Evolutionary conservation across 30 jellyfish, hydroid and myxozoan species (phyloP).

Genomic region (Turritopsis dohrnii): DNA sequence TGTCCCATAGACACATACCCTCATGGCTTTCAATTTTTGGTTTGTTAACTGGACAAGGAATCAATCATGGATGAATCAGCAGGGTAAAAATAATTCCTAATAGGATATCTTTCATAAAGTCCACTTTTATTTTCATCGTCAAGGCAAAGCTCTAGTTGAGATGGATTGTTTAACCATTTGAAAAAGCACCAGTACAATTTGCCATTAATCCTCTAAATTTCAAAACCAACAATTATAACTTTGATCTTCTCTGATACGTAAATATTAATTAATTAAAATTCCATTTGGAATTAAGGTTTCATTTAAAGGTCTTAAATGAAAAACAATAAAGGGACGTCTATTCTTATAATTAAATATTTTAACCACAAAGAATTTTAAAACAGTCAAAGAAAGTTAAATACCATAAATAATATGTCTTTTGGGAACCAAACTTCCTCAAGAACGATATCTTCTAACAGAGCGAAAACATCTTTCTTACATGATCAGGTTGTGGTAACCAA

Average conservation of each 20-base stretch:
- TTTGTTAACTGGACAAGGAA: slow-evolving; percentile 78
- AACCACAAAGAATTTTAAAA: background rate
- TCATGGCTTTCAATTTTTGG: slow-evolving; percentile 72
- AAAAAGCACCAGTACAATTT: slow-evolving; percentile 55
- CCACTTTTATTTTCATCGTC: slow-evolving; percentile 55
- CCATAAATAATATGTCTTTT: slow-evolving; percentile 65
- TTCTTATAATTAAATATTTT: no score
- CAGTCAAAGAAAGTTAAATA: background rate
- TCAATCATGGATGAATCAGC: slow-evolving; percentile 71
- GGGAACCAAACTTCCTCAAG: slow-evolving; percentile 67
- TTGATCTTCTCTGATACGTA: background rate
- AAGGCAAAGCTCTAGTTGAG: slow-evolving; percentile 65
- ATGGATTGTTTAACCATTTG: slow-evolving; percentile 65
- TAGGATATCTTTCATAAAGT: slow-evolving; percentile 74
- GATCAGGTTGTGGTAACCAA: slow-evolving; percentile 64
- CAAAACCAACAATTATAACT: background rate
- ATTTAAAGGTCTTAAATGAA: no score
- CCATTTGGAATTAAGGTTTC: no score
- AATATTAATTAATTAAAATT: no score
- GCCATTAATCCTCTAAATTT: slow-evolving; percentile 19
- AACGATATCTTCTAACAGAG: slow-evolving; percentile 79
- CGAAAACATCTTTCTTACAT: slow-evolving; percentile 86
- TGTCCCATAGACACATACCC: slow-evolving; percentile 97
- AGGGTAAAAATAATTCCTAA: slow-evolving; percentile 87
- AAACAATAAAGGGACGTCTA: no score